phyloP scores from a whole-genome alignment of 2,797 vertebrate species.

The Sebastes vulpes region DNA sequence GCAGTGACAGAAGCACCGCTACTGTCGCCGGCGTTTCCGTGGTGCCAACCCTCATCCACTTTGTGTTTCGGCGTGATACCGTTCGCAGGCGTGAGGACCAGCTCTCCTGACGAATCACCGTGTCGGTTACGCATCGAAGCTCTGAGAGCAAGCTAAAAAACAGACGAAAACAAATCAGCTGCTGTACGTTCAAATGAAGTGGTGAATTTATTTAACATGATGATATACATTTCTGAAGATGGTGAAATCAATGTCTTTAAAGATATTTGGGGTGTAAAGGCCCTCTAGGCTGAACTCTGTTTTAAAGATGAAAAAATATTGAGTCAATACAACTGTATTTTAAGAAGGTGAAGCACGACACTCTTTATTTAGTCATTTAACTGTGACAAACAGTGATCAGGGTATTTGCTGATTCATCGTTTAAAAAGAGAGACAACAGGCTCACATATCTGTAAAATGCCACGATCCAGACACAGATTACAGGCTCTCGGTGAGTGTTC shows the following conservation, averaged over 20 bases:
- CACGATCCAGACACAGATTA: not conserved
- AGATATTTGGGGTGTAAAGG: not conserved
- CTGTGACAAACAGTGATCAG: constrained; percentile 6
- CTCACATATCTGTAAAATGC: not conserved
- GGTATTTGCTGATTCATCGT: not conserved
- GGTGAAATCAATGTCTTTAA: not conserved
- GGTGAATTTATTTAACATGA: not conserved
- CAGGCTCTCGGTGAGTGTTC: not conserved
- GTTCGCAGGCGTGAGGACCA: constrained; percentile 86
- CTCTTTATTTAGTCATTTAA: constrained; percentile 35
- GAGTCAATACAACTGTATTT: constrained; percentile 20
- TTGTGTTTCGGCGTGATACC: constrained; percentile 83
- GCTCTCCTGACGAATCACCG: constrained; percentile 85
- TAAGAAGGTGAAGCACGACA: constrained; percentile 28
- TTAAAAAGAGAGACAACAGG: not conserved
- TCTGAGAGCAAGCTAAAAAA: constrained; percentile 86
- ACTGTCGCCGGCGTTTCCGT: constrained; percentile 82
- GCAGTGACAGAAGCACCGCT: constrained; percentile 79
- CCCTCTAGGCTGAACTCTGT: not conserved
- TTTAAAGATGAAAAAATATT: not conserved
- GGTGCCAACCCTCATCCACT: constrained; percentile 89
- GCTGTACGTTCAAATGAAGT: not conserved
- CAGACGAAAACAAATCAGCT: not conserved
- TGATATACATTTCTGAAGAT: not conserved
- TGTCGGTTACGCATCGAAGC: constrained; percentile 80